Conservation (phyloP, 2,888 invertebrate genomes). For the Phyllotreta striolata region DNA sequence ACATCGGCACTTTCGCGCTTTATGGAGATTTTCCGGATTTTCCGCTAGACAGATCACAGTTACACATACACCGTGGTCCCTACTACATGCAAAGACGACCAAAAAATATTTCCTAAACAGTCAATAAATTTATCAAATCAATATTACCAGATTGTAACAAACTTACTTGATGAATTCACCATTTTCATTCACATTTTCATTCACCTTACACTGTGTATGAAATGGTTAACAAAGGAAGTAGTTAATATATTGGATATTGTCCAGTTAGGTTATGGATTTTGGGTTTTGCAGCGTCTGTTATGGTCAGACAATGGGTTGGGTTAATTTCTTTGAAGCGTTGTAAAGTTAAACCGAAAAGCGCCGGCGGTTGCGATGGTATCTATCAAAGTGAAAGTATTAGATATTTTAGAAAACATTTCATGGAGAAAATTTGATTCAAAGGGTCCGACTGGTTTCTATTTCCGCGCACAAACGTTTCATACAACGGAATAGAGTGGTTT, state of each 20-base stretch:
- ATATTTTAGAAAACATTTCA: conserved; percentile 23
- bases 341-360: conserved; percentile 11
- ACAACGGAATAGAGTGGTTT: neutral
- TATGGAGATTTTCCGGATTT: conserved; percentile 25
- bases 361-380: conserved; percentile 20
- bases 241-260: no score
- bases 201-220: no score
- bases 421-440: conserved; percentile 26
- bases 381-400: conserved; percentile 28
- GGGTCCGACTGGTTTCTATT: neutral
- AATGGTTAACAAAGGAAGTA: neutral
- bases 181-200: no score
- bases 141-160: neutral
- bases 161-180: neutral
- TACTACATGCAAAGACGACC: neutral
- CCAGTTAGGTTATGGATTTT: neutral
- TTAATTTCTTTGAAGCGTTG: conserved; percentile 27
- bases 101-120: neutral
- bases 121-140: neutral
- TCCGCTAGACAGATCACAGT: conserved; percentile 16
- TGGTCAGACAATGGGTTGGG: conserved; percentile 9
- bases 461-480: neutral
- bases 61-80: neutral
- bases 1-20: conserved; percentile 18
- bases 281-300: conserved; percentile 19